Conservation (phyloP, 2,888 invertebrate genomes). For the Halocaridina rubra region DNA sequence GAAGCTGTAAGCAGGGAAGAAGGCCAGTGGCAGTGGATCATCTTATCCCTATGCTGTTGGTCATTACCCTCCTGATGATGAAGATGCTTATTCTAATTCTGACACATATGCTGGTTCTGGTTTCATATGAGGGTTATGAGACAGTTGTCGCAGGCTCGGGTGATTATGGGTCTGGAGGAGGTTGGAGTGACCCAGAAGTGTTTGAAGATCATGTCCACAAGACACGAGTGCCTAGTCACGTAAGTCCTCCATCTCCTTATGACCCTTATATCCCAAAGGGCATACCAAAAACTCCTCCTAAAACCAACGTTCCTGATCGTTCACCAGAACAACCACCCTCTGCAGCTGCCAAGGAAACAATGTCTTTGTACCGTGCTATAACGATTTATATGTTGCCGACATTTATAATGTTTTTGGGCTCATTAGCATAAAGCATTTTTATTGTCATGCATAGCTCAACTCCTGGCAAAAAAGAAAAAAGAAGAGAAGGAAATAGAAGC, state of each 20-base stretch:
- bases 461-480: background rate
- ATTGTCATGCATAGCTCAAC: background rate
- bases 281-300: background rate
- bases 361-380: conserved; percentile 63
- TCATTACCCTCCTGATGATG: conserved; percentile 60
- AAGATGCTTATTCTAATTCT: conserved; percentile 48
- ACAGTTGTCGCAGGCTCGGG: conserved; percentile 16
- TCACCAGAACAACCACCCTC: conserved; percentile 45
- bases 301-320: background rate
- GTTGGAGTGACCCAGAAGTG: conserved; percentile 12
- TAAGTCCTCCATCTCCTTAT: background rate
- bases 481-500: no score
- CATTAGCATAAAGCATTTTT: conserved; percentile 49
- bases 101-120: background rate
- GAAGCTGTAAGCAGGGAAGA: conserved; percentile 22
- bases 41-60: background rate
- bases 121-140: background rate
- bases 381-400: conserved; percentile 62
- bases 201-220: background rate
- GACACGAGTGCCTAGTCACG: background rate
- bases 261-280: background rate
- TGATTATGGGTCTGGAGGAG: conserved; percentile 19
- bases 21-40: conserved; percentile 32
- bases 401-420: conserved; percentile 62
- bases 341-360: conserved; percentile 56